A percentile compares a stretch with the other conserved stretches of the same genome.
Conservation (phyloP, 1,140 invertebrate species). For the Heliothis subflexa region DNA sequence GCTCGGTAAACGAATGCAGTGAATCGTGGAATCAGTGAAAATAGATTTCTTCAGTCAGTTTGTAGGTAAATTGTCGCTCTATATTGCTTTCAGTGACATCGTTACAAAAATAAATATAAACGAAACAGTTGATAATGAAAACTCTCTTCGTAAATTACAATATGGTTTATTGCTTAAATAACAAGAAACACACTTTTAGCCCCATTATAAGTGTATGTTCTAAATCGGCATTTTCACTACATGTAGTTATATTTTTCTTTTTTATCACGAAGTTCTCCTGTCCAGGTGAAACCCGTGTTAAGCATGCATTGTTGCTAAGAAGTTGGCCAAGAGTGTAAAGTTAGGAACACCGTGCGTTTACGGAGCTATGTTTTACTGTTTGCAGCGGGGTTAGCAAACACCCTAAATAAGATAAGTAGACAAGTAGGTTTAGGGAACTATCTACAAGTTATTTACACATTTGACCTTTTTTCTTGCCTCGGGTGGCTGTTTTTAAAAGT, state of each 20-base stretch:
- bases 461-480: neutral
- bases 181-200: too few species aligned
- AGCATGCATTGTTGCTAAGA: neutral
- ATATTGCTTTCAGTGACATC: neutral
- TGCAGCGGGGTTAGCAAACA: conserved; percentile 9
- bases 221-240: too few species aligned
- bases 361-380: conserved; percentile 7
- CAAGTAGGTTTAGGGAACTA: conserved; percentile 5
- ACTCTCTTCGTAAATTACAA: too few species aligned
- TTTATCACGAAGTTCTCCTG: too few species aligned
- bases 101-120: neutral
- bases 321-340: neutral
- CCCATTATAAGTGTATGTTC: too few species aligned
- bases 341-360: neutral
- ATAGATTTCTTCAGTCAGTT: neutral
- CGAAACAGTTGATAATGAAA: too few species aligned
- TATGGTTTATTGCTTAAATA: too few species aligned
- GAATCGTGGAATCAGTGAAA: neutral
- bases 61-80: neutral
- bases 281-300: neutral
- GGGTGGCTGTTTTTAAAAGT: neutral
- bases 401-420: conserved; percentile 10
- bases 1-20: neutral
- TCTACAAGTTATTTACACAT: conserved; percentile 21
- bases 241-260: too few species aligned